These are phyloP conservation scores for Chiloscyllium punctatum DNA, from an alignment of 2,797 vertebrate species.

Conservation along the genomic window DNA sequence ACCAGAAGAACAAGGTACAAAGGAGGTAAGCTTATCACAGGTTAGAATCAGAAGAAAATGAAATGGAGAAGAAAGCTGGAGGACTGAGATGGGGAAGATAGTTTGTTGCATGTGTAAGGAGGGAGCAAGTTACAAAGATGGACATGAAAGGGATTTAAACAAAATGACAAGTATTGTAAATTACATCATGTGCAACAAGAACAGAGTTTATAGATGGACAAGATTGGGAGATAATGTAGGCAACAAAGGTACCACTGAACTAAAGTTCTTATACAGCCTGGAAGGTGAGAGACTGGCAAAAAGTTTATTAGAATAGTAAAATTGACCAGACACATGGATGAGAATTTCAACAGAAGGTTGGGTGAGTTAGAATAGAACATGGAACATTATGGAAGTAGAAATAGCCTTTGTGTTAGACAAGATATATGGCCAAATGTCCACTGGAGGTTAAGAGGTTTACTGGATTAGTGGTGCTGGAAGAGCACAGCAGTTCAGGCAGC, in stretches of 20 bases:
- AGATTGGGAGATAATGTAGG: neutral
- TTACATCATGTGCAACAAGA: too few relatives aligned
- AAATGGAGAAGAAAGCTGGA: too few relatives aligned
- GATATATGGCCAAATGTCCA: neutral
- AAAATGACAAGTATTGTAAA: neutral
- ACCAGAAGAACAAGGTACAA: neutral
- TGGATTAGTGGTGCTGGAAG: too few relatives aligned
- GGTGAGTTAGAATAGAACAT: neutral
- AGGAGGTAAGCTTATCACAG: neutral
- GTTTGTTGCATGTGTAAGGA: neutral
- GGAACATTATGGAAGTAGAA: neutral
- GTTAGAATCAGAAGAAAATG: neutral
- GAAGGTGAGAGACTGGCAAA: neutral
- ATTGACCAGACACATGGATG: neutral
- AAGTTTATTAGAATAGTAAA: neutral
- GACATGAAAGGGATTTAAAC: neutral
- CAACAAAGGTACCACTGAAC: neutral
- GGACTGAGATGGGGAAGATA: neutral
- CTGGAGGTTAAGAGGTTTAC: neutral
- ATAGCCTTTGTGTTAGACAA: neutral
- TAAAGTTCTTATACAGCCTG: neutral
- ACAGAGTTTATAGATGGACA: neutral
- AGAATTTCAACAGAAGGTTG: neutral
- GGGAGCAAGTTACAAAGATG: neutral
- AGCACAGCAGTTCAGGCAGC: too few relatives aligned